Percentiles rank a stretch among this genome's conserved stretches.
These are phyloP conservation scores for Pristis pectinata DNA, from an alignment of 2,797 vertebrate genomes.

Conservation along the genomic window DNA sequence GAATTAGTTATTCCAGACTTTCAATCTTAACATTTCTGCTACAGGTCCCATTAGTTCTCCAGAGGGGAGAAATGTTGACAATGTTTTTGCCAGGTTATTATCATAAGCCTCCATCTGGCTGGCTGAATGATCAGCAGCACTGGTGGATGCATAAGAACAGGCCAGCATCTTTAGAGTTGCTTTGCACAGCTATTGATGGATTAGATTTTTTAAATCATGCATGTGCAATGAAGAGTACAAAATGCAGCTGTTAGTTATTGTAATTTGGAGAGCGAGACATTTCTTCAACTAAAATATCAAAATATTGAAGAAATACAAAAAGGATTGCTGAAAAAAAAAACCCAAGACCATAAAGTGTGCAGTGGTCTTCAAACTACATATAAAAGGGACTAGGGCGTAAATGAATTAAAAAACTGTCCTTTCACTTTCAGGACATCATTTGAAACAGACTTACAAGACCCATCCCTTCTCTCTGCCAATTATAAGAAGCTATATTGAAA, in stretches of 20 bases:
- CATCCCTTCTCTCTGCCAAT: not conserved
- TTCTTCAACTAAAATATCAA: not conserved
- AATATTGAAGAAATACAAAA: not conserved
- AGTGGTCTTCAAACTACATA: not conserved
- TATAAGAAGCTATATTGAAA: not conserved
- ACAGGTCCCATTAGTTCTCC: not conserved
- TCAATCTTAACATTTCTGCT: constrained; percentile 6
- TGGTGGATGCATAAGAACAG: constrained; percentile 4
- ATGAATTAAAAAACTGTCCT: not conserved
- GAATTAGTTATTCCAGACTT: not conserved
- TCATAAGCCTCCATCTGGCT: not conserved
- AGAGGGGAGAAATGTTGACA: constrained; percentile 10
- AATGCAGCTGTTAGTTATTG: not conserved
- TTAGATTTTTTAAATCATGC: not conserved
- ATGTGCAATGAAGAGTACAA: not conserved
- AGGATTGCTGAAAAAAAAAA: not conserved
- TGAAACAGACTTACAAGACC: not conserved
- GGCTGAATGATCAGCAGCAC: not conserved
- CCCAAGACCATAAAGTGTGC: not conserved
- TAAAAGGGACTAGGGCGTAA: not conserved
- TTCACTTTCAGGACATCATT: not conserved
- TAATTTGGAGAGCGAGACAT: not conserved
- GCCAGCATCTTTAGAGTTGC: not conserved
- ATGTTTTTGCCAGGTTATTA: not conserved
- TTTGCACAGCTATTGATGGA: not conserved